These are phyloP conservation scores for Cololabis saira DNA, from an alignment of 2,113 vertebrate genomes.

Conservation along the genomic window DNA sequence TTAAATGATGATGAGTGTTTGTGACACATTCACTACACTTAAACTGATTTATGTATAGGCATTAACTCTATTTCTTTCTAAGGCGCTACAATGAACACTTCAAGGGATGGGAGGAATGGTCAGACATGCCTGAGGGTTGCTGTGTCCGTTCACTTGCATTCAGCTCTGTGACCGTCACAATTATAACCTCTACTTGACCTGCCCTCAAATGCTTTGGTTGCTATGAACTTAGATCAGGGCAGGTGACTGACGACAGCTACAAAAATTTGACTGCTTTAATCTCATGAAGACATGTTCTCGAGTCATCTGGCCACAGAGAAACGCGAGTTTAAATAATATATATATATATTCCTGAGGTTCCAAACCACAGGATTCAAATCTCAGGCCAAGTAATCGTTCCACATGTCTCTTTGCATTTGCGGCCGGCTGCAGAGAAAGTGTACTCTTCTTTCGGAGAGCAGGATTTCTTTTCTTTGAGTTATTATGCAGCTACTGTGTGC, in stretches of 20 bases:
- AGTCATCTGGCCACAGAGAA: slow-evolving; percentile 18
- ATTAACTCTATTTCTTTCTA: slow-evolving; percentile 4
- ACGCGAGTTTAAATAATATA: neutral
- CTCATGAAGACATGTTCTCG: slow-evolving; percentile 22
- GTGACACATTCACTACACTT: neutral
- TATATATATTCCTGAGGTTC: neutral
- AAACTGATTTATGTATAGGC: neutral
- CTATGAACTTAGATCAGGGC: slow-evolving; percentile 11
- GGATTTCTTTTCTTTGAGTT: slow-evolving; percentile 23
- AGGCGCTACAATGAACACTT: neutral
- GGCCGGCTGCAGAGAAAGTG: slow-evolving; percentile 5
- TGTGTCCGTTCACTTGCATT: slow-evolving; percentile 6
- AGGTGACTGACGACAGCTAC: slow-evolving; percentile 40
- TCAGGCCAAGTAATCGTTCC: slow-evolving; percentile 45
- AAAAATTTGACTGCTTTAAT: slow-evolving; percentile 43
- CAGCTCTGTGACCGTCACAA: slow-evolving; percentile 16
- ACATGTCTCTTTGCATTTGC: slow-evolving; percentile 23
- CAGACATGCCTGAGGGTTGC: slow-evolving; percentile 2
- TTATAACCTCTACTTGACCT: slow-evolving; percentile 48
- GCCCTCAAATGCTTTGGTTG: slow-evolving; percentile 35
- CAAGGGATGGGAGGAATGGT: neutral
- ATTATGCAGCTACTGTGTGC: slow-evolving; percentile 22
- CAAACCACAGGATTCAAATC: slow-evolving; percentile 11
- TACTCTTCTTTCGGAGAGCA: slow-evolving; percentile 17
- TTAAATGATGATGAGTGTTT: too few relatives aligned